These are phyloP conservation scores for Ladona fulva DNA, from an alignment of 1,140 invertebrate genomes.

Conservation along the genomic window DNA sequence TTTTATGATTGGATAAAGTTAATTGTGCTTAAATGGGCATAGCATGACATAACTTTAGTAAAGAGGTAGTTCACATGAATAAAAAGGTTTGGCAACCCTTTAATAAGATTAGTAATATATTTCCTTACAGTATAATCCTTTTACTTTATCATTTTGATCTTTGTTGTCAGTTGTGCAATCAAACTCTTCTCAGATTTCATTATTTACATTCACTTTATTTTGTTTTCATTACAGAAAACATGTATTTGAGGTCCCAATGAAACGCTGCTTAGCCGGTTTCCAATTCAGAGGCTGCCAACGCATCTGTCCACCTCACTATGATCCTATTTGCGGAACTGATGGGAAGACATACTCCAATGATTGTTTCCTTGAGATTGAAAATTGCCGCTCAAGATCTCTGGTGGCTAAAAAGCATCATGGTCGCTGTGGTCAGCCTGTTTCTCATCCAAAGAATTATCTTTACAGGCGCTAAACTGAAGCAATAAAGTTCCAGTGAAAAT, in stretches of 20 bases:
- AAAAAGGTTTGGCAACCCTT: too few species aligned
- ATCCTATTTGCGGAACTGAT: conserved; percentile 84
- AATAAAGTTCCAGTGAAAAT: background rate
- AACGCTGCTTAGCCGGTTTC: conserved; percentile 71
- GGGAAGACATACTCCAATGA: conserved; percentile 83
- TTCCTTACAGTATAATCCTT: too few species aligned
- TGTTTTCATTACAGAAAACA: conserved; percentile 57
- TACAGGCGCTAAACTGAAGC: background rate
- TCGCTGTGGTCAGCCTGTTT: conserved; percentile 52
- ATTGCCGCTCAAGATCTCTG: conserved; percentile 65
- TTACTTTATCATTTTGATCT: too few species aligned
- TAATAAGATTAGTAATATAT: too few species aligned
- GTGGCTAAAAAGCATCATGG: conserved; percentile 55
- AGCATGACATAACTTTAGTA: too few species aligned
- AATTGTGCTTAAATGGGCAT: too few species aligned
- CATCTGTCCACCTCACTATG: conserved; percentile 74
- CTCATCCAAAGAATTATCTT: background rate
- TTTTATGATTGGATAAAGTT: too few species aligned
- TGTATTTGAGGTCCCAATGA: conserved; percentile 77
- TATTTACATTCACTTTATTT: too few species aligned
- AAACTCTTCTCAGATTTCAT: too few species aligned
- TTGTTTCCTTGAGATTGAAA: conserved; percentile 85
- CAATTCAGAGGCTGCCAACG: conserved; percentile 74
- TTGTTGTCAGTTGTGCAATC: too few species aligned
- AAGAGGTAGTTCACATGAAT: too few species aligned